Base-by-base conservation (phyloP, 2,888 invertebrate species). In the Andrena minutula region DNA sequence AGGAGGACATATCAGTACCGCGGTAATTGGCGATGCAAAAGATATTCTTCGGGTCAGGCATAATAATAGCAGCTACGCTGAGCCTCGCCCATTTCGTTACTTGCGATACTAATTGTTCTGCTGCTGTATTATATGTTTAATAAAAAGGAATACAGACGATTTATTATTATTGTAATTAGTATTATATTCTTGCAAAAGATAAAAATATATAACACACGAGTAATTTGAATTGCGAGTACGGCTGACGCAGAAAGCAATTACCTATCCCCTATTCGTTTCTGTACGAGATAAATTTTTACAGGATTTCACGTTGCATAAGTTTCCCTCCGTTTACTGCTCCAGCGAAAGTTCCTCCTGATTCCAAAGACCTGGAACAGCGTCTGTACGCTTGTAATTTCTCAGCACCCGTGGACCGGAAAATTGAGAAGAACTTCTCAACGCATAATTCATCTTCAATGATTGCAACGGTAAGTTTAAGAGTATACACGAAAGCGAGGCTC, bases 401-500 rank as follows among this genome's bases (percentile, higher is more conserved):
- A 64, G 30, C 63, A 56, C 49, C 63, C 76, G 56, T 58, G 63
- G 35, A 69, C 49, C 49, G 69, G 63, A 76, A 79, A 79, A 79
- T 74, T 58, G 78, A 64, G 76, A 56, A 63, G 68, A 76, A 51
- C 58, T 64, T 70, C 35, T 23, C 12, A 32, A 30, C 41, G 60
- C 30, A 49, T 78, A 79, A 79, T 77, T 77, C 71, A 66, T 77
- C 71, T 66, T 60, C 61, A 60, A 79, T 79, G 77, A 79, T 77
- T 66, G 70, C 65, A 61, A 58, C 75, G 53, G 60, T 71, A 77
- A 49, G 68, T 63, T 10, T 28, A 69, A 53, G 20, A 35, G 65
- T 79, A 60, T 60, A 79, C 66, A 53, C 35, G 78, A 47, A 47
- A 77, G 60, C 49, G 26, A 51, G 53, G 3, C 30, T 47, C 20